A percentile compares a stretch with the other conserved stretches of the same genome.
Conservation (phyloP, 2,797 vertebrate species). For the Brachyrhaphis roseni region DNA sequence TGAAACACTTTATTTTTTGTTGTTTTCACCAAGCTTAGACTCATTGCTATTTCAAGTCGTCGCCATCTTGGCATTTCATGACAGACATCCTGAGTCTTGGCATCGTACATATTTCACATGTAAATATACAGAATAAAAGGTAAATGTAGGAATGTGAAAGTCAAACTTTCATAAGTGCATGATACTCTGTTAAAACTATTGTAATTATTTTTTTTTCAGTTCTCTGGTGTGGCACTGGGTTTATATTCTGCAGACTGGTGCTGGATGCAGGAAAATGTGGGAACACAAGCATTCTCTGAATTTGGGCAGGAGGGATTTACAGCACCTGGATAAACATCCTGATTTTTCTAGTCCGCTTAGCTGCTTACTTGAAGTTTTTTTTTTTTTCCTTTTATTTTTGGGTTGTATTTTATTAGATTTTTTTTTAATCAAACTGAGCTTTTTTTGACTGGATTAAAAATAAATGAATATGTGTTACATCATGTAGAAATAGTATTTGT, state of each 20-base stretch:
- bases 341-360: slow-evolving; percentile 29
- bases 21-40: slow-evolving; percentile 30
- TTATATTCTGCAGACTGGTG: slow-evolving; percentile 34
- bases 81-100: slow-evolving; percentile 43
- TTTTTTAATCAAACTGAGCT: slow-evolving; percentile 5
- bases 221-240: slow-evolving; percentile 39
- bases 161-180: slow-evolving; percentile 66
- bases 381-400: slow-evolving; percentile 4
- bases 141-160: slow-evolving; percentile 64
- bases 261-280: slow-evolving; percentile 30
- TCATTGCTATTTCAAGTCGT: slow-evolving; percentile 46
- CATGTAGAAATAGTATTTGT: neutral
- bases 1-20: slow-evolving; percentile 62
- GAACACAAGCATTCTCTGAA: slow-evolving; percentile 43
- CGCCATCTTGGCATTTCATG: slow-evolving; percentile 12
- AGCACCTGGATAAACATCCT: slow-evolving; percentile 48
- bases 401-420: slow-evolving; percentile 1
- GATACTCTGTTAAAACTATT: slow-evolving; percentile 42
- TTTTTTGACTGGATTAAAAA: neutral
- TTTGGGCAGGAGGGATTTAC: slow-evolving; percentile 49
- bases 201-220: slow-evolving; percentile 32
- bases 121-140: slow-evolving; percentile 63
- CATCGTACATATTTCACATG: slow-evolving; percentile 61
- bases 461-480: slow-evolving; percentile 10
- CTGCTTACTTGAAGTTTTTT: neutral